Evolutionary conservation across 1,140 invertebrate genomes (phyloP).

Genomic region (Lepidostoma basale): DNA sequence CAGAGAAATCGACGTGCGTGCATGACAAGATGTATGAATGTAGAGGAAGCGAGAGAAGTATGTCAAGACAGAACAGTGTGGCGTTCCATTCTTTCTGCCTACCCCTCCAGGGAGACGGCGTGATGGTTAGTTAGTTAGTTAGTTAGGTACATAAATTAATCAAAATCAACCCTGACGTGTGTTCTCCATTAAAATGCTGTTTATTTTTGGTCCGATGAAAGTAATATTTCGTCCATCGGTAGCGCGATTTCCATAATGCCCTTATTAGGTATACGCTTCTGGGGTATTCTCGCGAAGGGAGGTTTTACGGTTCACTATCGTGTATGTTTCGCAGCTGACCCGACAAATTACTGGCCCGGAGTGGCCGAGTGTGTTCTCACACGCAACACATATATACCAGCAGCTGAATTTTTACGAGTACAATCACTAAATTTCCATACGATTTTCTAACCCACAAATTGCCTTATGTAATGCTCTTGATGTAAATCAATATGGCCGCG

Average conservation of each 20-base stretch:
- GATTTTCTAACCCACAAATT: too few species aligned
- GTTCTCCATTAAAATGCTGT: background rate
- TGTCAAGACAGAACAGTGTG: too few species aligned
- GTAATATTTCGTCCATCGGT: background rate
- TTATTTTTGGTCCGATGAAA: background rate
- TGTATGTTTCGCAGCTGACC: constrained; percentile 12
- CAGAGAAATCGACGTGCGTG: too few species aligned
- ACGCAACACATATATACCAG: constrained; percentile 4
- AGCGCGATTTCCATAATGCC: background rate
- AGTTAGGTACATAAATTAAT: too few species aligned
- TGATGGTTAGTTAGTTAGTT: too few species aligned
- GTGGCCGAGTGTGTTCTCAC: background rate
- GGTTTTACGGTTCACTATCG: background rate
- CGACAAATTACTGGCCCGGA: background rate
- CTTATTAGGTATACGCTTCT: background rate
- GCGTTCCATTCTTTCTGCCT: too few species aligned
- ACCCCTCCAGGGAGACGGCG: too few species aligned
- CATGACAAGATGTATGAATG: too few species aligned
- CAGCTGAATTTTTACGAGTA: constrained; percentile 10
- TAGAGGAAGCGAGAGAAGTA: too few species aligned
- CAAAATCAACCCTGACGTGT: too few species aligned
- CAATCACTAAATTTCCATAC: constrained; percentile 22
- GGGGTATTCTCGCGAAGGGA: background rate
- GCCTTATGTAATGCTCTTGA: too few species aligned
- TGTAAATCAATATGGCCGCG: too few species aligned